Evolutionary conservation across 1,140 invertebrate species (phyloP).

Genomic region (Frieseomelitta varia): DNA sequence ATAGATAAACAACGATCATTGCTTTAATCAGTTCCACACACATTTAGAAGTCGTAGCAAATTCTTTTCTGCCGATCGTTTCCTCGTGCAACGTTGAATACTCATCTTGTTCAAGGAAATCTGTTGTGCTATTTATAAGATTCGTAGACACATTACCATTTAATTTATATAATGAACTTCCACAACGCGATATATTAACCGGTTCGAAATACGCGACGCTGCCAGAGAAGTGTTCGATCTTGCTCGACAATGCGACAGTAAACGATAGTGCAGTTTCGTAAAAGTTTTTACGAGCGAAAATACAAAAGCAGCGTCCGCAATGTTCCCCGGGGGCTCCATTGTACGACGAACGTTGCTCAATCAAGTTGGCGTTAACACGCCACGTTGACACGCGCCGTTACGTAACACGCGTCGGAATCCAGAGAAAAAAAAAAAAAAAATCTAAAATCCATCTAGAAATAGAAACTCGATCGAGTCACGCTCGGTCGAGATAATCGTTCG

Average conservation of each 20-base stretch:
- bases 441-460: conserved; percentile 44
- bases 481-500: no score
- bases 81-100: not conserved
- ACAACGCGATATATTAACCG: no score
- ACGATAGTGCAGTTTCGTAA: not conserved
- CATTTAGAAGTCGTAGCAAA: not conserved
- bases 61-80: not conserved
- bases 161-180: not conserved
- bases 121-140: not conserved
- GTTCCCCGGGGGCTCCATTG: conserved; percentile 1
- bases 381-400: conserved; percentile 22
- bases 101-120: conserved; percentile 13
- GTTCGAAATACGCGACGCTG: no score
- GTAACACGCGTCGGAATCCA: conserved; percentile 1
- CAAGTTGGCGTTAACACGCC: not conserved
- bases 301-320: not conserved
- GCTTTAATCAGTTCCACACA: not conserved
- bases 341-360: not conserved
- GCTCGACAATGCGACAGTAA: not conserved
- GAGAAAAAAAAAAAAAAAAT: not conserved
- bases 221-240: not conserved
- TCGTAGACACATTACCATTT: not conserved
- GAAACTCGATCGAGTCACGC: conserved; percentile 44
- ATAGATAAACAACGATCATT: not conserved
- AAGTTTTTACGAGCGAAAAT: conserved; percentile 14